phyloP scores from a whole-genome alignment of 1,140 invertebrate species.

The Copidosoma floridanum region DNA sequence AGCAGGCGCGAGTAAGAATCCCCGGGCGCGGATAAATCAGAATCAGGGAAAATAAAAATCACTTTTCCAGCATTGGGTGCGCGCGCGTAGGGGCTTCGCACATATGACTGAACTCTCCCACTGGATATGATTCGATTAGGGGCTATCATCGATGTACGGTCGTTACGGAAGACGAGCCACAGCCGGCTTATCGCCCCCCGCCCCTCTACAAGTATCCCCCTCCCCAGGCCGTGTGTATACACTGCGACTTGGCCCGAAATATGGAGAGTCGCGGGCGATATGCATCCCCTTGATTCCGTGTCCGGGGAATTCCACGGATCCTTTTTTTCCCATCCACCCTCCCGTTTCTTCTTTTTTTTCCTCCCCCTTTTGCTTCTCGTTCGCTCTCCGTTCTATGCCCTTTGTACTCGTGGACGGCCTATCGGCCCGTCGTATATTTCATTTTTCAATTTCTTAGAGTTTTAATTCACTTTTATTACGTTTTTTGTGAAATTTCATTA shows the following conservation, averaged over 20 bases:
- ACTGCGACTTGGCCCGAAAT: too few species aligned
- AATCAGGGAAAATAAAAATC: slow-evolving; percentile 56
- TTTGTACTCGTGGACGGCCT: too few species aligned
- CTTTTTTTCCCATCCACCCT: slow-evolving; percentile 18
- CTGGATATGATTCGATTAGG: slow-evolving; percentile 52
- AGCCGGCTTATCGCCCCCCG: slow-evolving; percentile 51
- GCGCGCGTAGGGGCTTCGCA: slow-evolving; percentile 9
- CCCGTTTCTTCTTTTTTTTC: slow-evolving; percentile 5
- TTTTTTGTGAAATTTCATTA: too few species aligned
- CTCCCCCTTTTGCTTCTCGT: too few species aligned
- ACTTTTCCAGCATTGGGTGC: slow-evolving; percentile 52
- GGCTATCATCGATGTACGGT: slow-evolving; percentile 48
- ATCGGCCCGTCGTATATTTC: too few species aligned
- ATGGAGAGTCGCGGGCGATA: slow-evolving; percentile 36
- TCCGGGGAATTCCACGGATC: slow-evolving; percentile 28
- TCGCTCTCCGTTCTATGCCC: too few species aligned
- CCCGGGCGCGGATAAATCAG: slow-evolving; percentile 49
- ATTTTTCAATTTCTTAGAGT: too few species aligned
- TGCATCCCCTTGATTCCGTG: slow-evolving; percentile 2
- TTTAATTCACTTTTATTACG: too few species aligned
- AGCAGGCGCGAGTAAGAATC: slow-evolving; percentile 1
- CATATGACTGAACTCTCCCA: too few species aligned
- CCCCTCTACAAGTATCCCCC: too few species aligned
- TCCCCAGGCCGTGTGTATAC: too few species aligned
- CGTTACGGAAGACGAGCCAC: slow-evolving; percentile 41